A percentile compares a stretch with the other conserved stretches of the same genome.
Evolutionary conservation across 2,888 invertebrate species (phyloP).

Genomic region (Leucoma salicis): DNA sequence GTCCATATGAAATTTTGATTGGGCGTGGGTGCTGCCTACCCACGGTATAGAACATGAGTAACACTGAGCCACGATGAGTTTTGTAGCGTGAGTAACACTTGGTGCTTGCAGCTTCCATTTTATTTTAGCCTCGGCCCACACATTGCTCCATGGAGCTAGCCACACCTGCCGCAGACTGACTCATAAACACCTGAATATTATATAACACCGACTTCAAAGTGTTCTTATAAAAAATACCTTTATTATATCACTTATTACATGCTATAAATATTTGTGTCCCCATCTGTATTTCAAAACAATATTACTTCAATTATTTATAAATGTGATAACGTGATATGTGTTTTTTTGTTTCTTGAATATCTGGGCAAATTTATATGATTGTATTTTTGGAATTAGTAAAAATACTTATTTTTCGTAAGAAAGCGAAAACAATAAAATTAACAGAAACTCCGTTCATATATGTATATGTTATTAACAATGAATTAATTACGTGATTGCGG

Average conservation of each 20-base stretch:
- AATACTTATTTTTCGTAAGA: too few relatives aligned
- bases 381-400: too few relatives aligned
- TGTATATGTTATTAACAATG: too few relatives aligned
- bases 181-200: slow-evolving; percentile 74
- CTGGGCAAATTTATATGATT: too few relatives aligned
- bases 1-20: slow-evolving; percentile 72
- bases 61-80: slow-evolving; percentile 51
- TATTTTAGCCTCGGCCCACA: slow-evolving; percentile 76
- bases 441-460: too few relatives aligned
- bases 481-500: too few relatives aligned
- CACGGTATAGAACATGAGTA: slow-evolving; percentile 70
- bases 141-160: slow-evolving; percentile 50
- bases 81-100: slow-evolving; percentile 65
- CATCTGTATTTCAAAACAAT: not conserved
- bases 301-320: not conserved
- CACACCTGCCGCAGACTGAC: slow-evolving; percentile 69
- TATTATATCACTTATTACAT: slow-evolving; percentile 18
- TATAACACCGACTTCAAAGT: slow-evolving; percentile 55
- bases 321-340: too few relatives aligned
- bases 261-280: not conserved
- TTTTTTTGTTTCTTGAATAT: too few relatives aligned
- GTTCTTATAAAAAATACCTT: slow-evolving; percentile 31
- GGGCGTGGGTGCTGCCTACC: slow-evolving; percentile 69
- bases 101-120: slow-evolving; percentile 55
- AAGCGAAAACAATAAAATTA: too few relatives aligned